Evolutionary conservation across 2,888 invertebrate species (phyloP).

Genomic region (Apamea crenata): DNA sequence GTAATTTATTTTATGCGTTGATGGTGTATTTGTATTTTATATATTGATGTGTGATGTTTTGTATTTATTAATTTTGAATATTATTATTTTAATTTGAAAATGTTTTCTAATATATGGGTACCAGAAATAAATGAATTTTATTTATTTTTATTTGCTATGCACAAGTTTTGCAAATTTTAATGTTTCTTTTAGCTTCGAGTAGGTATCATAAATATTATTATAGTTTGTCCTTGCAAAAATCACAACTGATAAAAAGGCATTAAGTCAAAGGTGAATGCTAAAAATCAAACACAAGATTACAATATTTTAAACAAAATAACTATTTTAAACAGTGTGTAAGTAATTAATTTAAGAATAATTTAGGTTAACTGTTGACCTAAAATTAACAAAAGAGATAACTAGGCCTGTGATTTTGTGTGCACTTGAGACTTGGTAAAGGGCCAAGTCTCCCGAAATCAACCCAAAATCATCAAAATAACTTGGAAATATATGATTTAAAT

Average conservation of each 20-base stretch:
- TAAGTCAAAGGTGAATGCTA: constrained; percentile 32
- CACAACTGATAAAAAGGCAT: constrained; percentile 15
- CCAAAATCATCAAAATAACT: background rate
- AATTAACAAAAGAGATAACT: background rate
- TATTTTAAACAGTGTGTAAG: background rate
- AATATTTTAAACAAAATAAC: background rate
- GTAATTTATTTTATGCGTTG: no score
- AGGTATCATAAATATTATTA: background rate
- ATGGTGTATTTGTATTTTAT: no score
- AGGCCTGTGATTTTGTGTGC: background rate
- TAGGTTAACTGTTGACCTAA: background rate
- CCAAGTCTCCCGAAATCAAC: no score
- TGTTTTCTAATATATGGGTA: no score
- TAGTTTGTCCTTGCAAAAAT: background rate
- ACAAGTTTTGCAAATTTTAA: background rate
- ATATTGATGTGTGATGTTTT: no score
- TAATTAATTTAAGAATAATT: background rate
- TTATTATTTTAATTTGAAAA: no score
- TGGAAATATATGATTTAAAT: background rate
- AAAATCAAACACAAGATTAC: background rate
- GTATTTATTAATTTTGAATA: no score
- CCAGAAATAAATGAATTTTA: no score
- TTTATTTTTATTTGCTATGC: background rate
- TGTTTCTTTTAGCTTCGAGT: background rate
- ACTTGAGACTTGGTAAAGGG: no score